Conservation (phyloP, 2,113 vertebrate genomes). For the Amblyornis subalaris region DNA sequence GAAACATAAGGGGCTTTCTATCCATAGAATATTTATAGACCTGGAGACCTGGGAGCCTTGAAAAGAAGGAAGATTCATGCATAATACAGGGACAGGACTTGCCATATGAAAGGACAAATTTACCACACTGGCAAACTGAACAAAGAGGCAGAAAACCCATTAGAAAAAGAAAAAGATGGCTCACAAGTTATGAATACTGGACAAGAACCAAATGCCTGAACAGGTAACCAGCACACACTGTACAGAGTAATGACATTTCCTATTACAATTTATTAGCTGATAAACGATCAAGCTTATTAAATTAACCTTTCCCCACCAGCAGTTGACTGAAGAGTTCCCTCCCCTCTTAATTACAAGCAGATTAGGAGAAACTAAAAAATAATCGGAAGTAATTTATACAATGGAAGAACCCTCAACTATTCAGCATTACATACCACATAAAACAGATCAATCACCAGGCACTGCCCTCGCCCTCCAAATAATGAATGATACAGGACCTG, state of each 20-base stretch:
- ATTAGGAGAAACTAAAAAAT: neutral
- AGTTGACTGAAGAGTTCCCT: neutral
- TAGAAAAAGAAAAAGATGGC: neutral
- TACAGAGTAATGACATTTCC: neutral
- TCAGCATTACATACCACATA: neutral
- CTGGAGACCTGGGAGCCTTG: neutral
- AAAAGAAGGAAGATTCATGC: conserved; percentile 36
- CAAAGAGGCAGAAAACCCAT: neutral
- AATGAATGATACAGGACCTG: neutral
- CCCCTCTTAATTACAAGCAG: neutral
- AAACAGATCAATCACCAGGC: neutral
- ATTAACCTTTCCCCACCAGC: neutral
- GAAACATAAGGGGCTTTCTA: conserved; percentile 20
- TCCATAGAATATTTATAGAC: conserved; percentile 57
- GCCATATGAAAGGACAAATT: neutral
- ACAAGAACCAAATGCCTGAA: neutral
- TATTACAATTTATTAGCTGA: neutral
- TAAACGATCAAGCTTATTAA: neutral
- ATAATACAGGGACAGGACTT: conserved; percentile 26
- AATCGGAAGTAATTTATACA: neutral
- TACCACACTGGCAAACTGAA: neutral
- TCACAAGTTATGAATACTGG: neutral
- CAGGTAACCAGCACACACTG: neutral
- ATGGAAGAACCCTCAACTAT: neutral
- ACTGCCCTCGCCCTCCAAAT: fast-evolving